phyloP scores from a whole-genome alignment of 2,113 vertebrate genomes.

The Corythornis vintsioides region DNA sequence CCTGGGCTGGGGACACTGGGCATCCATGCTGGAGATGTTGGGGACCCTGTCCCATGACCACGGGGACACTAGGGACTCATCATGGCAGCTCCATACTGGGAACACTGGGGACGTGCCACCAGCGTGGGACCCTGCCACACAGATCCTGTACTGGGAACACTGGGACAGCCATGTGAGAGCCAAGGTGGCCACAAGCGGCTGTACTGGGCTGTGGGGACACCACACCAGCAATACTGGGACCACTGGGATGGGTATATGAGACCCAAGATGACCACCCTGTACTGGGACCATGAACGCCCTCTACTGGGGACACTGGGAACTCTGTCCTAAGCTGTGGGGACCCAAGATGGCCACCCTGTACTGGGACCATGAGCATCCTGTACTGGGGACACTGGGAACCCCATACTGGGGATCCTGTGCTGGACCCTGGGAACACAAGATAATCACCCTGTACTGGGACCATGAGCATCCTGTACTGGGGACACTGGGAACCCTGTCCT shows the following conservation, averaged over 20 bases:
- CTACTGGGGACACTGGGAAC: background rate
- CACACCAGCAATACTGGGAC: background rate
- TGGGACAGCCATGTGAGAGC: too few species aligned
- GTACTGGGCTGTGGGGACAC: background rate
- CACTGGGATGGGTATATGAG: too few species aligned
- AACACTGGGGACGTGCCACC: rapidly evolving
- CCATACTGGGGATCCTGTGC: too few species aligned
- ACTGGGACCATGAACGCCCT: background rate
- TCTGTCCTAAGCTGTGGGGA: too few species aligned
- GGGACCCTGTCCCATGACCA: too few species aligned
- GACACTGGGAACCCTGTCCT: too few species aligned
- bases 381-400: background rate
- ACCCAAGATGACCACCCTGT: background rate
- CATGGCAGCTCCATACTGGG: too few species aligned
- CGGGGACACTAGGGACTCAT: background rate
- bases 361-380: too few species aligned
- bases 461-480: background rate
- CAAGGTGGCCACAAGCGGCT: too few species aligned
- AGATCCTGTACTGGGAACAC: background rate
- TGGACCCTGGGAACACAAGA: too few species aligned
- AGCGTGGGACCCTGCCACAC: background rate
- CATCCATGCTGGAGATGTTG: rapidly evolving
- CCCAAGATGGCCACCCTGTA: too few species aligned
- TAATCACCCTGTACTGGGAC: too few species aligned
- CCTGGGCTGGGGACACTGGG: background rate